Evolutionary conservation across 2,797 vertebrate genomes (phyloP).

Genomic region (Pempheris klunzingeri): DNA sequence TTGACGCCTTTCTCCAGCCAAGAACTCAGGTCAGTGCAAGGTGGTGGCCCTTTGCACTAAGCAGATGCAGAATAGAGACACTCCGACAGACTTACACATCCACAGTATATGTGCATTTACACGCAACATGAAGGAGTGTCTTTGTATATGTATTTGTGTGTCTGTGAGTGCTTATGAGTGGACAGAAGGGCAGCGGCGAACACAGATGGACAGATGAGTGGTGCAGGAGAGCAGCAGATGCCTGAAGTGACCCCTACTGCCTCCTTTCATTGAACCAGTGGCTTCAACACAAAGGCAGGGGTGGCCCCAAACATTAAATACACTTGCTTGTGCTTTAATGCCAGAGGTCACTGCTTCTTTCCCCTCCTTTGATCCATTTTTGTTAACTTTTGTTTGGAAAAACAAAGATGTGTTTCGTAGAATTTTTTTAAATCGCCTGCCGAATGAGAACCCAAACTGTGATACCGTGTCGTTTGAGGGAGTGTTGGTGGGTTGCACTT

Average conservation of each 20-base stretch:
- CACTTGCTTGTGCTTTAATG: constrained; percentile 78
- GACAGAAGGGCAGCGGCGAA: constrained; percentile 80
- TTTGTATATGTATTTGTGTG: constrained; percentile 18
- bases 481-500: constrained; percentile 47
- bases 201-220: constrained; percentile 84
- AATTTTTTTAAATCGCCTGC: background rate
- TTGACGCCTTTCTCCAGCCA: constrained; percentile 54
- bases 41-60: constrained; percentile 42
- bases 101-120: constrained; percentile 9
- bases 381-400: background rate
- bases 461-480: constrained; percentile 11
- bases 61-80: constrained; percentile 46
- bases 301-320: constrained; percentile 78
- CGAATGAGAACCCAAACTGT: background rate
- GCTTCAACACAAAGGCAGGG: constrained; percentile 79
- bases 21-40: constrained; percentile 42
- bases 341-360: constrained; percentile 71
- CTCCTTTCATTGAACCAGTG: constrained; percentile 79
- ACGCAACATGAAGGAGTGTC: constrained; percentile 1
- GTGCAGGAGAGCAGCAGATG: constrained; percentile 83
- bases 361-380: constrained; percentile 24
- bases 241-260: constrained; percentile 81
- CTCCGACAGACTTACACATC: background rate
- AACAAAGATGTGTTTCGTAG: background rate
- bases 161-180: constrained; percentile 43